Conservation (phyloP, 1,140 invertebrate genomes). For the Marisa cornuarietis region DNA sequence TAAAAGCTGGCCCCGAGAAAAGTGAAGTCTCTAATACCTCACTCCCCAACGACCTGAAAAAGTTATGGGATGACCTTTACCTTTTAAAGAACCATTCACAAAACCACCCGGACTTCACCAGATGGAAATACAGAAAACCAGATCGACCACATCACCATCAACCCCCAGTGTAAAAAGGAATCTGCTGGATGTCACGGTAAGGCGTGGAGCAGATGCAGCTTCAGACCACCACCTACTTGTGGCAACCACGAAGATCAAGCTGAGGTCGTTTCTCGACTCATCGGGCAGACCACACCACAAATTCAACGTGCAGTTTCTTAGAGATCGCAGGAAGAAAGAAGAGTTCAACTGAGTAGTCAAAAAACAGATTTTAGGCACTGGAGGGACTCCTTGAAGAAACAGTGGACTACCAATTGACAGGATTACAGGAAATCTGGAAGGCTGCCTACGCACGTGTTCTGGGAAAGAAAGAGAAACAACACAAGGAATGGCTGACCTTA, state of each 20-base stretch:
- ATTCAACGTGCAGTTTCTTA: conserved; percentile 17
- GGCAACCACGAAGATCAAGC: conserved; percentile 33
- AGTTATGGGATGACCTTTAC: too few relatives aligned
- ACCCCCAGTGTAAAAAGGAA: conserved; percentile 25
- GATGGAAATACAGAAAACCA: conserved; percentile 27
- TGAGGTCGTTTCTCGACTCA: conserved; percentile 13
- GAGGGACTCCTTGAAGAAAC: conserved; percentile 23
- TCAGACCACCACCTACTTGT: conserved; percentile 30
- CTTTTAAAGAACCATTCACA: too few relatives aligned
- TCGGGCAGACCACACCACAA: conserved; percentile 21
- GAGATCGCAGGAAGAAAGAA: neutral
- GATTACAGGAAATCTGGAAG: conserved; percentile 10
- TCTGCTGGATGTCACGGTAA: conserved; percentile 24
- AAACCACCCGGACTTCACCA: neutral
- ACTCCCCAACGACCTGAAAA: too few relatives aligned
- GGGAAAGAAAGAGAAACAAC: conserved; percentile 23
- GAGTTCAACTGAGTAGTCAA: neutral
- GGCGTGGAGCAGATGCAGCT: conserved; percentile 35
- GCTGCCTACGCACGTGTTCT: conserved; percentile 23
- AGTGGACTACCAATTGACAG: conserved; percentile 24
- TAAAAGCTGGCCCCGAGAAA: too few relatives aligned
- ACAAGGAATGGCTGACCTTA: conserved; percentile 37
- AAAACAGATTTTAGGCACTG: conserved; percentile 30
- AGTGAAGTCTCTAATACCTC: too few relatives aligned
- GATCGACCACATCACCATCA: conserved; percentile 38